Evolutionary conservation across 2,797 vertebrate species (phyloP), one percentile per base, ranked within the genome.

Genomic region (Dryobates pubescens): DNA sequence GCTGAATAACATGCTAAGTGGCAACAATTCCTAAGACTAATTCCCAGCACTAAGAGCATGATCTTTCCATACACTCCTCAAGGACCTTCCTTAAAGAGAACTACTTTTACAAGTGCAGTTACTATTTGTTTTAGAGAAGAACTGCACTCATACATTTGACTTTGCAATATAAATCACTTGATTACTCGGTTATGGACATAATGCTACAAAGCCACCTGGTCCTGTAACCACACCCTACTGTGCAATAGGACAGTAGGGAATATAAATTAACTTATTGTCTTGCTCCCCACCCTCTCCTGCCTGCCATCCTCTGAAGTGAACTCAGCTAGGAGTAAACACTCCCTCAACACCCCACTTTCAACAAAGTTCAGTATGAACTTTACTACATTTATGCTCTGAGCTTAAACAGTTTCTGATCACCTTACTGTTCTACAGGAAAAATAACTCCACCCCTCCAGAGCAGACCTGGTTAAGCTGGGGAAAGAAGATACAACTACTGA

Each of bases 41-140:
- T 70, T 74, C 29, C 4, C 72, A 69, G 72, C 51, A 70, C 29
- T 45, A 36, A 88, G 43, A 65, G 59, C 1, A 3, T 6, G 57
- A 91, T 88, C 57, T 70, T 72, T 54, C 82, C 29, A 5, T 10
- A 53, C 32, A 45, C 36, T 83, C 61, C 64, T 90, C 76, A 78
- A 93, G 85, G 67, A 94, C 18, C 70, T 95, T 34, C 78, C 94
- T 80, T 74, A 57, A 64, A 76, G 74, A 63, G 82, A 93, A 92
- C 93, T 92, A 69, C 47, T 78, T 86, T 49, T 76, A 9, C 15
- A 78, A 89, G 59, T 26, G 53, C 56, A 69, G 63, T 63, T 63
- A 81, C n/a, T 59, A 29, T 56, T 63, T 77, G 82, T 41, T 92
- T 81, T 65, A 92, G 49, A 73, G 26, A 8, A 86, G 63, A 95